phyloP scores from a whole-genome alignment of 2,888 invertebrate species.

The Agonum fuliginosum region DNA sequence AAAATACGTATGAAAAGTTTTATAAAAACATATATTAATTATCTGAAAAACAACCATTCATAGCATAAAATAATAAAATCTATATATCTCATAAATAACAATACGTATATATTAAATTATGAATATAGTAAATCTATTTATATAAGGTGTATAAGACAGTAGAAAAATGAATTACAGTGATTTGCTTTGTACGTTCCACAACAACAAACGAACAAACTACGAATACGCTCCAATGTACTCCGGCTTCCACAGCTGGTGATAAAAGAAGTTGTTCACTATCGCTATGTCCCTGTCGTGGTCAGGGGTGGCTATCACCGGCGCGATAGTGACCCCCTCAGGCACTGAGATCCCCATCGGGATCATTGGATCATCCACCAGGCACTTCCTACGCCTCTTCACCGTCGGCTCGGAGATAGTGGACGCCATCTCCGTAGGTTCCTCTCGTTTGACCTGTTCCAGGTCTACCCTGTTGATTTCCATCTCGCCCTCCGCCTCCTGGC shows the following conservation, averaged over 20 bases:
- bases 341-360: constrained; percentile 72
- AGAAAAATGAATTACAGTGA: constrained; percentile 38
- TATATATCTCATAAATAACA: constrained; percentile 49
- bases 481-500: constrained; percentile 57
- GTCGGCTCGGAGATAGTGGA: neutral
- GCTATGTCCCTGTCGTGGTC: constrained; percentile 74
- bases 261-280: constrained; percentile 75
- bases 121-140: constrained; percentile 24
- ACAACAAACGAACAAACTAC: constrained; percentile 64
- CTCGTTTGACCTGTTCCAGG: constrained; percentile 60
- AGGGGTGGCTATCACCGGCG: constrained; percentile 71
- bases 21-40: constrained; percentile 53
- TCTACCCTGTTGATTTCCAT: constrained; percentile 58
- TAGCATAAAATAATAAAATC: constrained; percentile 47
- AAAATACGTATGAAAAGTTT: constrained; percentile 29
- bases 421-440: constrained; percentile 60
- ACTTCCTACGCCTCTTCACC: constrained; percentile 50
- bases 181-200: constrained; percentile 29
- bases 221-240: constrained; percentile 74
- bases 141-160: constrained; percentile 42
- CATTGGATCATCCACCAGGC: constrained; percentile 70
- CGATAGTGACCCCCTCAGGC: constrained; percentile 73
- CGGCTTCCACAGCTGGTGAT: constrained; percentile 76
- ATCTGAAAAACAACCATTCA: constrained; percentile 49
- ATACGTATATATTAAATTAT: constrained; percentile 46